Evolutionary conservation across 2,888 invertebrate genomes (phyloP), one percentile per base, ranked within the genome.

Genomic region (Thymelicus acteon): DNA sequence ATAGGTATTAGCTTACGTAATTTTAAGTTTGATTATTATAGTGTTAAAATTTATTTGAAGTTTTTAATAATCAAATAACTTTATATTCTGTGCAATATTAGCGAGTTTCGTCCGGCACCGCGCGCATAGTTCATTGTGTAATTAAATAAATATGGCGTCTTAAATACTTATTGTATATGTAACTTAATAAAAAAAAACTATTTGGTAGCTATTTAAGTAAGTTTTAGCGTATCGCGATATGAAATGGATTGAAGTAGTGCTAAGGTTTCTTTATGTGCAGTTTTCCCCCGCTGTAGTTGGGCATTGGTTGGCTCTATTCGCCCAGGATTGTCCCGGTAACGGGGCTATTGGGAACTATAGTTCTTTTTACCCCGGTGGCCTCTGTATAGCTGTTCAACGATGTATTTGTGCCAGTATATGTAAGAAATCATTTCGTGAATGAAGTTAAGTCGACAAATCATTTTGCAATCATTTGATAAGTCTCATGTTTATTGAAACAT

Each of bases 121-220:
- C 68, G 76, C 76, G 76, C 79, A 80, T 76, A 75, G 73, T 76
- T 86, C 88, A 89, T 84, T 83, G 82, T 89, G 86, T 88, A 87
- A 86, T 85, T 82, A 81, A 85, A 84, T 79, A 82, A 84, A 87
- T 84, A 85, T 82, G 85, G 87, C 88, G 85, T 89, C 86, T 85
- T 84, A 80, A 81, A 86, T 79, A 78, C 86, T 87, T 89, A 89
- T 80, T 87, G 86, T 86, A 87, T 83, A 89, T 88, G 86, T 89
- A 90, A 88, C 85, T 89, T 87, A 82, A 86, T 31, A 57, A 37
- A 61, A 37, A 61, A 84, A 85, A 85, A 85, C 85, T 88, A 90
- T 88, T 90, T 86, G 89, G 90, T 90, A 91, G 90, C 86, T 90
- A 89, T 85, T 80, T 89, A 90, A 87, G 85, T 90, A 89, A 89